Conservation (phyloP, 2,888 invertebrate genomes). For the Nezara viridula region DNA sequence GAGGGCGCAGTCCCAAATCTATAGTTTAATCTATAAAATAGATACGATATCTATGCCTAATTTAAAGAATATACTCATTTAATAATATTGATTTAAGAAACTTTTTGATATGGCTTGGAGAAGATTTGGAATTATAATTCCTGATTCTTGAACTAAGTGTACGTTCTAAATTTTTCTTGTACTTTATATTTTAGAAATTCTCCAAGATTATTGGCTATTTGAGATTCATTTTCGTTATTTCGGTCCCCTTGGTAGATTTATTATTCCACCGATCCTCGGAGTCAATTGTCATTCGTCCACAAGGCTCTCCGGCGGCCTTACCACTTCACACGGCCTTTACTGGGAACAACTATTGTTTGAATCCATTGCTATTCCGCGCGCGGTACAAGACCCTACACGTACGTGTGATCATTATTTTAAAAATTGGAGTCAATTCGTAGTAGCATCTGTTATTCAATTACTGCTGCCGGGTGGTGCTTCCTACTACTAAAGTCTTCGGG, state of each 20-base stretch:
- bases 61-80: too few species aligned
- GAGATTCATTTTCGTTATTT: not conserved
- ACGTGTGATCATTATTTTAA: constrained; percentile 46
- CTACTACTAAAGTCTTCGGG: not conserved
- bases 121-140: too few species aligned
- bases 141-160: too few species aligned
- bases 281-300: constrained; percentile 41
- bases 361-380: constrained; percentile 22
- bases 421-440: constrained; percentile 48
- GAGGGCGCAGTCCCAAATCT: too few species aligned
- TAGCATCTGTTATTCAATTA: constrained; percentile 21
- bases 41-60: too few species aligned
- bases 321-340: constrained; percentile 46
- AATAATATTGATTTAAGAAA: too few species aligned
- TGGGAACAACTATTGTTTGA: constrained; percentile 49
- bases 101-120: too few species aligned
- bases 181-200: too few species aligned
- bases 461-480: constrained; percentile 23
- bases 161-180: too few species aligned
- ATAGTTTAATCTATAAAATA: too few species aligned
- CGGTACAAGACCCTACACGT: constrained; percentile 3
- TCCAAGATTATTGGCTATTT: too few species aligned
- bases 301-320: not conserved
- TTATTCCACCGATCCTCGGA: not conserved
- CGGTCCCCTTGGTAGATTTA: not conserved